phyloP scores from a whole-genome alignment of 2,888 invertebrate species.

The Pammene aurita region DNA sequence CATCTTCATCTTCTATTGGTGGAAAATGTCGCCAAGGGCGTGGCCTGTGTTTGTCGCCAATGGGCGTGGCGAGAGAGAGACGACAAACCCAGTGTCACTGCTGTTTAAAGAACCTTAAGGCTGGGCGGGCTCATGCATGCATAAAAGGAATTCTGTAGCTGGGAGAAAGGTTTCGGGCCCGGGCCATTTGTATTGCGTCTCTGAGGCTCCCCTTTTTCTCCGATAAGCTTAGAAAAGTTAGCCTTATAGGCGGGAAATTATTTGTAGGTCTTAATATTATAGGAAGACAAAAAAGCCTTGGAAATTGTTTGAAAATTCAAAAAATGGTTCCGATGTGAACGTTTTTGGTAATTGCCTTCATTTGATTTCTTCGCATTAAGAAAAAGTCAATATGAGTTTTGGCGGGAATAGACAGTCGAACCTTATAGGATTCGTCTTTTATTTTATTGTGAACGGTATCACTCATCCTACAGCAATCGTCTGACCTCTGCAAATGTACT shows the following conservation, averaged over 20 bases:
- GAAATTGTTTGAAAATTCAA: no score
- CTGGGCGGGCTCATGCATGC: constrained; percentile 32
- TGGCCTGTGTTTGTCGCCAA: constrained; percentile 77
- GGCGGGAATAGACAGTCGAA: no score
- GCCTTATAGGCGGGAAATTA: neutral
- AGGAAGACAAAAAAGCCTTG: no score
- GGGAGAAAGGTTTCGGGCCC: constrained; percentile 15
- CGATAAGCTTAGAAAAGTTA: neutral
- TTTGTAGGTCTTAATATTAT: no score
- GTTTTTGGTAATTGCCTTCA: no score
- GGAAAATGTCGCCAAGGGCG: constrained; percentile 78
- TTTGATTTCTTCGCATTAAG: no score
- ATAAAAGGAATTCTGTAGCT: constrained; percentile 3
- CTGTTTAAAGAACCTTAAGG: constrained; percentile 56
- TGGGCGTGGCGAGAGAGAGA: constrained; percentile 73
- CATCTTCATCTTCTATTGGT: constrained; percentile 62
- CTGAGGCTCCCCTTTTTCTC: neutral
- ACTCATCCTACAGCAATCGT: no score
- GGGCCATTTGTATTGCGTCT: constrained; percentile 1
- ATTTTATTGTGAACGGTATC: no score
- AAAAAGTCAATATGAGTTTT: no score
- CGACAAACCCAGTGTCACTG: constrained; percentile 70
- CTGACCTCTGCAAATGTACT: no score
- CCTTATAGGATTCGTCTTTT: no score
- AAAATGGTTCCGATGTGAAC: no score